Conservation (phyloP, 1,140 invertebrate genomes). For the Meloidogyne hapla region DNA sequence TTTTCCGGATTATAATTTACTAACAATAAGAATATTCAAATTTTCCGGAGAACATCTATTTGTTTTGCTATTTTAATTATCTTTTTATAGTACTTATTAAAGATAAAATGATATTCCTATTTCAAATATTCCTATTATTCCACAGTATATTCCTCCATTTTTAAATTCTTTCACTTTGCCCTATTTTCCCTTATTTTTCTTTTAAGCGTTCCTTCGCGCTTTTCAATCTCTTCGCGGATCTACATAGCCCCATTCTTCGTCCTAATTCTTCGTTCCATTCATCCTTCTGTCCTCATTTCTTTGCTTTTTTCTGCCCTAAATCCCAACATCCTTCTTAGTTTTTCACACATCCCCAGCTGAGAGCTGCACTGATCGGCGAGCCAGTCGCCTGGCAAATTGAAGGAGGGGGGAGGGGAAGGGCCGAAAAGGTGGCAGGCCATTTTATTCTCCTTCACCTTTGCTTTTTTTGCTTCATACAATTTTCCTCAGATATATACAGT, state of each 20-base stretch:
- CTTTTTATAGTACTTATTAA: too few relatives aligned
- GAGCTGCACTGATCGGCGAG: background rate
- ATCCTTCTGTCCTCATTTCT: background rate
- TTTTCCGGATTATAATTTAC: too few relatives aligned
- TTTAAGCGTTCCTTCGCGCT: background rate
- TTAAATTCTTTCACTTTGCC: background rate
- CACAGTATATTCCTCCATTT: background rate
- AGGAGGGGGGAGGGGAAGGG: background rate
- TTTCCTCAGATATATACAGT: background rate
- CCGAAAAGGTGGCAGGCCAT: background rate
- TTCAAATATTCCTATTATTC: background rate
- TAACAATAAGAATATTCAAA: too few relatives aligned
- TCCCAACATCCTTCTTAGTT: background rate
- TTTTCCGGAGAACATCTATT: too few relatives aligned
- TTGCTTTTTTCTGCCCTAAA: background rate
- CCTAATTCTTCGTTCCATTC: background rate
- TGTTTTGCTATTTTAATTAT: too few relatives aligned
- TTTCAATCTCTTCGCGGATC: constrained; percentile 1
- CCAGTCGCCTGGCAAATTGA: constrained; percentile 1
- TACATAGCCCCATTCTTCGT: background rate
- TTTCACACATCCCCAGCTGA: background rate
- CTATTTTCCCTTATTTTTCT: background rate
- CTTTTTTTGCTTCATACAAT: background rate
- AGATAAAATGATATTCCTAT: background rate
- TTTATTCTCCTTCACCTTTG: background rate